Conservation (phyloP, 2,113 vertebrate species). For the Sinocyclocheilus rhinocerous region DNA sequence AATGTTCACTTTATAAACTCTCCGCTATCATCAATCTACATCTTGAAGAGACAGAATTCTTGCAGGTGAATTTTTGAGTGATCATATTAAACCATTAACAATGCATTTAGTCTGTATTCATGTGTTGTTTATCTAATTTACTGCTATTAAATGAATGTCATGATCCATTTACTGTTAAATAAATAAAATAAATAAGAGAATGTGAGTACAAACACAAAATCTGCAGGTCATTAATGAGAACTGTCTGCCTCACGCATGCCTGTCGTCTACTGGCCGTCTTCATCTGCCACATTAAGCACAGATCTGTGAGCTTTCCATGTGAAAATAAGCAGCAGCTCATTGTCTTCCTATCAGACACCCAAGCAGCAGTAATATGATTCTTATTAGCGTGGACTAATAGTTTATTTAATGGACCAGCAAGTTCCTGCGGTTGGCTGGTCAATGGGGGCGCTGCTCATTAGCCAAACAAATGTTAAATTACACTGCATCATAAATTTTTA, state of each 20-base stretch:
- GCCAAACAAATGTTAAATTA: constrained; percentile 72
- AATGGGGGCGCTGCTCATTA: constrained; percentile 74
- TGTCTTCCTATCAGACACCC: constrained; percentile 51
- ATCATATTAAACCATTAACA: not conserved
- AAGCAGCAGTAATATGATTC: constrained; percentile 38
- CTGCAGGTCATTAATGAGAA: not conserved
- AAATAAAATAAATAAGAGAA: not conserved
- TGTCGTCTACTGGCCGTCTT: not conserved
- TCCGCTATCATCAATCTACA: not conserved
- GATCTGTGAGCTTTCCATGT: constrained; percentile 1
- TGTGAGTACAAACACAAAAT: not conserved
- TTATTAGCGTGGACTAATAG: constrained; percentile 73
- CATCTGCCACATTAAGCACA: constrained; percentile 3
- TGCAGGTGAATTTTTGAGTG: not conserved
- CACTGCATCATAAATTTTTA: constrained; percentile 67
- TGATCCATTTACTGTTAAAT: not conserved
- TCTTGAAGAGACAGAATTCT: not conserved
- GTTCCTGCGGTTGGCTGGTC: constrained; percentile 67
- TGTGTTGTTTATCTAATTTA: not conserved
- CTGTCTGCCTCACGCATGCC: no score
- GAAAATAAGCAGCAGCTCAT: constrained; percentile 30
- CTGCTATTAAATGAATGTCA: not conserved
- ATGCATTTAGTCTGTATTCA: not conserved
- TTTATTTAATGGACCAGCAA: constrained; percentile 66
- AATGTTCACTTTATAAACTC: not conserved